Conservation (phyloP, 1,140 invertebrate genomes). For the Drosophila ercepeae region DNA sequence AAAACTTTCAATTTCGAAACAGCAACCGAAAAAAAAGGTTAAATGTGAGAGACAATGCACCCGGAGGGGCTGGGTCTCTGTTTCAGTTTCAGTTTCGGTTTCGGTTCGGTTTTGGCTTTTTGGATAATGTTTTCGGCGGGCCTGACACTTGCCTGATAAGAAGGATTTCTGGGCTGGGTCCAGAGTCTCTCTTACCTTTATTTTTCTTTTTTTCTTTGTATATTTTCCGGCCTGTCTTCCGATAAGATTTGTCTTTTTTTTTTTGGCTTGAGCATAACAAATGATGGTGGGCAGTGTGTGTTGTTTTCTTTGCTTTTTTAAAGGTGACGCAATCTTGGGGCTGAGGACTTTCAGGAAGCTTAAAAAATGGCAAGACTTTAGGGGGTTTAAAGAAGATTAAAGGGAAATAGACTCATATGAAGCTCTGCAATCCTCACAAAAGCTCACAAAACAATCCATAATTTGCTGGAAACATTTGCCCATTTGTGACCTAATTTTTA, state of each 20-base stretch:
- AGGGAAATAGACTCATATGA: too few relatives aligned
- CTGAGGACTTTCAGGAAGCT: background rate
- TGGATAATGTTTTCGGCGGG: constrained; percentile 33
- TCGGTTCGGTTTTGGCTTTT: background rate
- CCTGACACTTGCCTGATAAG: constrained; percentile 72
- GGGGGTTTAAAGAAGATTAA: too few relatives aligned
- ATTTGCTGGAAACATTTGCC: background rate
- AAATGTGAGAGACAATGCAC: constrained; percentile 63
- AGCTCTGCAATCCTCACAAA: too few relatives aligned
- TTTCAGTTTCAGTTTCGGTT: background rate
- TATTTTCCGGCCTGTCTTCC: constrained; percentile 40
- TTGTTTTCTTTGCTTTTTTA: background rate
- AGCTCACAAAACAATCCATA: too few relatives aligned
- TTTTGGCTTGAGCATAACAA: constrained; percentile 62
- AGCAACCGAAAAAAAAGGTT: constrained; percentile 60
- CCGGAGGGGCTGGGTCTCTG: constrained; percentile 9
- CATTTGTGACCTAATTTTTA: background rate
- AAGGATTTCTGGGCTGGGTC: constrained; percentile 52
- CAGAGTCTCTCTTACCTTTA: background rate
- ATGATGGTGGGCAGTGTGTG: constrained; percentile 46
- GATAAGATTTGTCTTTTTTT: constrained; percentile 57
- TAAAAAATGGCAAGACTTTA: background rate
- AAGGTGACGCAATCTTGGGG: background rate
- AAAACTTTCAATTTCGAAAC: constrained; percentile 79
- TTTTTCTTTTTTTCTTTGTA: background rate